These are phyloP conservation scores for Hemicentrotus pulcherrimus DNA, from an alignment of 35 echinoderm and acorn worm species.

Conservation along the genomic window DNA sequence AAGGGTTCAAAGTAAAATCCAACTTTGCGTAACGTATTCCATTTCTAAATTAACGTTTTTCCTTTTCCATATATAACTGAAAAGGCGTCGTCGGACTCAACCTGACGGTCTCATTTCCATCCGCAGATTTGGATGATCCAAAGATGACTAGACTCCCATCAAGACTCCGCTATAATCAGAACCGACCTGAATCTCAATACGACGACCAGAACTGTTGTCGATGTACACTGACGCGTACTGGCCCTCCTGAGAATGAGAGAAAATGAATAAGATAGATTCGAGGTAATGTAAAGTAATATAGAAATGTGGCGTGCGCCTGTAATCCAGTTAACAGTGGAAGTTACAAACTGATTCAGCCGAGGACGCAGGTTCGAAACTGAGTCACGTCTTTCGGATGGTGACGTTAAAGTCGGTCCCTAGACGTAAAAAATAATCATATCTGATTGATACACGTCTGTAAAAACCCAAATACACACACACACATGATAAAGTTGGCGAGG, in stretches of 20 bases:
- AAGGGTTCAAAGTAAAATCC: neutral
- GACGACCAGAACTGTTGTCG: constrained; percentile 85
- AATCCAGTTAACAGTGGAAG: too few species aligned
- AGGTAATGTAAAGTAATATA: too few species aligned
- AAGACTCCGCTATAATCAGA: constrained; percentile 90
- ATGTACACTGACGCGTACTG: constrained; percentile 93
- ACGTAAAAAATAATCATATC: too few species aligned
- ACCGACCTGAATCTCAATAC: constrained; percentile 66
- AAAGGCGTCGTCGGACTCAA: neutral
- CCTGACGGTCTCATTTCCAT: neutral
- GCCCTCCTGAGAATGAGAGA: constrained; percentile 59
- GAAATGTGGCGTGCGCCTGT: too few species aligned
- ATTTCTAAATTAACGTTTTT: neutral
- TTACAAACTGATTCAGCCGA: too few species aligned
- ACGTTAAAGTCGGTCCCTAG: too few species aligned
- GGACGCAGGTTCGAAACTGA: too few species aligned
- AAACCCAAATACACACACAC: too few species aligned
- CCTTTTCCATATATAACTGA: neutral
- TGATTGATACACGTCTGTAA: too few species aligned
- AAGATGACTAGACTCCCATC: constrained; percentile 68
- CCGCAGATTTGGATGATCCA: neutral
- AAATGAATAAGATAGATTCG: neutral
- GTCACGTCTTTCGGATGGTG: too few species aligned
- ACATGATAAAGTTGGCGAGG: too few species aligned
- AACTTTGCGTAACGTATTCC: neutral